A percentile compares a stretch with the other conserved stretches of the same genome.
Evolutionary conservation across 2,888 invertebrate genomes (phyloP).

Genomic region (Julus scandinavius): DNA sequence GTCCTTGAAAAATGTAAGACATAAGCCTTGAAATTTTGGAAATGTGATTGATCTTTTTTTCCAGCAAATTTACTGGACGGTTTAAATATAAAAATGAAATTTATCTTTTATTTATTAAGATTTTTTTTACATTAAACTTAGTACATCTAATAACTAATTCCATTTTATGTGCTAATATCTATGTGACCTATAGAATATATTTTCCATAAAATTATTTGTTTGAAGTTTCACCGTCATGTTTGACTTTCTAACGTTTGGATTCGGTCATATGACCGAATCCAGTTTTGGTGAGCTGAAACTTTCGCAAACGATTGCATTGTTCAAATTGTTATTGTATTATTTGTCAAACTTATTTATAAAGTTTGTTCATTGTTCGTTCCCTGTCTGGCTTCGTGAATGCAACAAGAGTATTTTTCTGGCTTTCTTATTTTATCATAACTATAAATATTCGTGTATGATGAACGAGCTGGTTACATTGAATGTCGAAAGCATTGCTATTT

Average conservation of each 20-base stretch:
- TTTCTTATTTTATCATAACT: background rate
- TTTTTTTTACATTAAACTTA: no score
- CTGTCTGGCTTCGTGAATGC: background rate
- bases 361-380: background rate
- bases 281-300: background rate
- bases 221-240: no score
- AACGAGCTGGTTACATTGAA: background rate
- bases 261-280: background rate
- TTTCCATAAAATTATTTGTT: no score
- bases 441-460: slow-evolving; percentile 21
- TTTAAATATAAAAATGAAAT: no score
- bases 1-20: no score
- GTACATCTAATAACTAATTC: no score
- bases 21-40: no score
- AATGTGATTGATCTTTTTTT: no score
- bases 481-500: background rate
- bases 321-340: background rate
- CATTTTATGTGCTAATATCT: no score
- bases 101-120: no score
- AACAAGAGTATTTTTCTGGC: background rate
- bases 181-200: no score
- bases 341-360: slow-evolving; percentile 28
- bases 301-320: background rate
- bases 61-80: no score
- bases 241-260: background rate